These are phyloP conservation scores for Drosophila mayri DNA, from an alignment of 1,140 invertebrate species.

Conservation along the genomic window DNA sequence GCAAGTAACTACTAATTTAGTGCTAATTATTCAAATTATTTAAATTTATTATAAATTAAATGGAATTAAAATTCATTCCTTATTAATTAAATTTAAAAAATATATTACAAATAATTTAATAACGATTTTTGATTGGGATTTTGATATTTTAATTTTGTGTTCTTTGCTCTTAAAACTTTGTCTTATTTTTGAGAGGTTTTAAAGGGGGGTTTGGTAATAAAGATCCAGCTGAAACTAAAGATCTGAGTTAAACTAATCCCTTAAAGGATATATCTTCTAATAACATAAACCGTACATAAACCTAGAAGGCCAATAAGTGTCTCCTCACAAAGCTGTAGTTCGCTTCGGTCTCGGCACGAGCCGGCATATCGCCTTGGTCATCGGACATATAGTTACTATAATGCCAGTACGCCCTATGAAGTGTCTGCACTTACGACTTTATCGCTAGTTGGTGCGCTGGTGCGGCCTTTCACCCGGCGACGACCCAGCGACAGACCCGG, in stretches of 20 bases:
- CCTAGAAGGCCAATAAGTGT: background rate
- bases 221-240: background rate
- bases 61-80: fast-evolving
- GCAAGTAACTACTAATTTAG: background rate
- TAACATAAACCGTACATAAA: too few relatives aligned
- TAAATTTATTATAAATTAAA: background rate
- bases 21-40: background rate
- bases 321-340: background rate
- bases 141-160: too few relatives aligned
- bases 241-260: background rate
- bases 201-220: too few relatives aligned
- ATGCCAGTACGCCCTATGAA: slow-evolving; percentile 2
- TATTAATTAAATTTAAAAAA: background rate
- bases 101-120: background rate
- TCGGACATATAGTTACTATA: slow-evolving; percentile 39
- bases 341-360: slow-evolving; percentile 26
- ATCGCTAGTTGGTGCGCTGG: slow-evolving; percentile 20
- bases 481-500: slow-evolving; percentile 22
- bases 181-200: background rate
- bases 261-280: background rate
- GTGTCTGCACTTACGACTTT: slow-evolving; percentile 68
- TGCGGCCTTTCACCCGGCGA: slow-evolving; percentile 67
- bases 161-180: background rate
- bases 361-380: slow-evolving; percentile 28
- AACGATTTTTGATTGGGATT: background rate